These are phyloP conservation scores for Nephrotoma appendiculata DNA, from an alignment of 2,888 invertebrate species.

Conservation along the genomic window DNA sequence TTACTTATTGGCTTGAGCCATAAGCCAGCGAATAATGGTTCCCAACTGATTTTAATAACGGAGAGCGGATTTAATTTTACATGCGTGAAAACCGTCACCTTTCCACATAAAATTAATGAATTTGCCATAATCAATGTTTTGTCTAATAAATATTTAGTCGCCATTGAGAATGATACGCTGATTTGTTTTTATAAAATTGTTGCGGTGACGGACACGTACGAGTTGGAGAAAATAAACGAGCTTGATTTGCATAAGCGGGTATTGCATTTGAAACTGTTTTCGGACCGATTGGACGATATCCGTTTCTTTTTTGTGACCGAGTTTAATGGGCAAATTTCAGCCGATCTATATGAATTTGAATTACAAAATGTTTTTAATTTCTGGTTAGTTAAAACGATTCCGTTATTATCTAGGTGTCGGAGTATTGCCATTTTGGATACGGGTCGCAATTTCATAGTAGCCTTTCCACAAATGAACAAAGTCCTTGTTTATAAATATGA, in stretches of 20 bases:
- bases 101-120: constrained; percentile 10
- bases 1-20: background rate
- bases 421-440: constrained; percentile 23
- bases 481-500: constrained; percentile 21
- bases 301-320: constrained; percentile 19
- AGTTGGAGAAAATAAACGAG: constrained; percentile 18
- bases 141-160: constrained; percentile 13
- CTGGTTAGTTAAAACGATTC: constrained; percentile 26
- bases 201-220: constrained; percentile 8
- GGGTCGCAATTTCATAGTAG: constrained; percentile 25
- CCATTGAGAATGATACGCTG: background rate
- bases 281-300: background rate
- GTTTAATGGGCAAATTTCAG: constrained; percentile 9
- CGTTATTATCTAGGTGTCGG: constrained; percentile 16
- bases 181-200: constrained; percentile 22
- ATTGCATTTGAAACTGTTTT: constrained; percentile 19
- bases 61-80: constrained; percentile 8
- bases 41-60: constrained; percentile 19
- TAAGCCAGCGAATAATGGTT: background rate
- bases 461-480: constrained; percentile 22
- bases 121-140: constrained; percentile 19
- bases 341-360: constrained; percentile 25
- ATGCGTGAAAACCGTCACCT: background rate
- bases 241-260: constrained; percentile 21
- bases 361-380: constrained; percentile 18